Conservation (phyloP, 2,113 vertebrate genomes). For the Antennarius striatus region DNA sequence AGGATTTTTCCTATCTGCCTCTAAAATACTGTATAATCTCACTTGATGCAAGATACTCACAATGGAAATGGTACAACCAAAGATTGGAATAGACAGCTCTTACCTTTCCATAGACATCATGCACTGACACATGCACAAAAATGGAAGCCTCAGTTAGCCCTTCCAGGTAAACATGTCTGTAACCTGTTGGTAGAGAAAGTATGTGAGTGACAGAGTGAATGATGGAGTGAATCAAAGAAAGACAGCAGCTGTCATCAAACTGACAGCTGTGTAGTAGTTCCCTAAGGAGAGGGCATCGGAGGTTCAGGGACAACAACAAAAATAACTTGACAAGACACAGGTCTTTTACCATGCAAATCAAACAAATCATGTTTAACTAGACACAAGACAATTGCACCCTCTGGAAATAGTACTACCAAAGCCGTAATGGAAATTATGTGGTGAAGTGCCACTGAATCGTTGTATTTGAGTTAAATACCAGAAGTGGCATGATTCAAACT, state of each 20-base stretch:
- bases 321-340: conserved; percentile 25
- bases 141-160: conserved; percentile 96
- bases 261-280: conserved; percentile 11
- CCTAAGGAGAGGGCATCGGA: conserved; percentile 30
- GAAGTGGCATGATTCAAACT: conserved; percentile 10
- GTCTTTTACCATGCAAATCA: conserved; percentile 27
- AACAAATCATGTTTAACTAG: conserved; percentile 27
- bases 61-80: neutral
- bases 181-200: conserved; percentile 80
- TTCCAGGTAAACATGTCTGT: conserved; percentile 96
- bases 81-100: conserved; percentile 25
- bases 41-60: conserved; percentile 3
- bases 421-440: neutral
- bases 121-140: conserved; percentile 95
- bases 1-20: conserved; percentile 7
- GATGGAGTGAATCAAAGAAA: conserved; percentile 11
- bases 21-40: neutral
- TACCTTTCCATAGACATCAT: conserved; percentile 98
- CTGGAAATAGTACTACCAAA: conserved; percentile 9
- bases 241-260: conserved; percentile 24
- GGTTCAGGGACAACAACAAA: conserved; percentile 34
- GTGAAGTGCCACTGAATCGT: conserved; percentile 1
- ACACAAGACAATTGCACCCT: conserved; percentile 25
- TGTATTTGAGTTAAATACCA: conserved; percentile 24
- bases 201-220: conserved; percentile 6